Evolutionary conservation across 2,888 invertebrate species (phyloP), one percentile per base, ranked within the genome.

Genomic region (Myopa testacea): DNA sequence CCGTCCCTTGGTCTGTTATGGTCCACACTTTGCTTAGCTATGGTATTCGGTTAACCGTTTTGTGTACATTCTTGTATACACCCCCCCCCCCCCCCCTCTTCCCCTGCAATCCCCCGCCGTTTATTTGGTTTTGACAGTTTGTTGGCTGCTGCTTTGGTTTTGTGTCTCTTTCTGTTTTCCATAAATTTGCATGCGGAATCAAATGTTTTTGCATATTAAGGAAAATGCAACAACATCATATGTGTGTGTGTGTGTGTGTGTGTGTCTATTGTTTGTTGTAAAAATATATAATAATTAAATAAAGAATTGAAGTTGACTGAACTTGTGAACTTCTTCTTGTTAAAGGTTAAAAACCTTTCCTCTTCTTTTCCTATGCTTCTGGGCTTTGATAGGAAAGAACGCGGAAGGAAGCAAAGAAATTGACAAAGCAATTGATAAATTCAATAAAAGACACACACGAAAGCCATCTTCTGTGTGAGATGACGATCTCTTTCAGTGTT

Each of bases 141-240:
- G 67, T 69, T 69, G 45, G 50, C 50, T 50, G 45, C 50, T 8
- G 69, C 4, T 67, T 63, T 63, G 26, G 14, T 26, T 63, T 26
- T 26, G 26, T 26, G 26, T 26, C 26, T 26, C 26, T n/a, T 37
- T 14, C 37, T 63, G 5, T 34, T 67, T 67, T 52, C 10, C 55
- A 67, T 67, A 67, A 4, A 67, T 67, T 67, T 67, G 37, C 67
- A 67, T 67, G 8, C 1, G 40, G 8, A 67, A 67, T 67, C 40
- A 67, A 38, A 16, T 40, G n/a, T 37, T 67, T 67, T n/a, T 16
- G 34, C 67, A 14, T 67, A 67, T 6, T 4, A 60, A 60, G 26
- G 19, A 60, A 60, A 19, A n/a, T 19, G 14, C 50, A 37, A 26
- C 50, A 69, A 50, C n/a, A 69, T 19, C 14, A 50, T 50, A 6